Evolutionary conservation across 2,797 vertebrate genomes (phyloP).

Genomic region (Petrocephalus schoutedeni): DNA sequence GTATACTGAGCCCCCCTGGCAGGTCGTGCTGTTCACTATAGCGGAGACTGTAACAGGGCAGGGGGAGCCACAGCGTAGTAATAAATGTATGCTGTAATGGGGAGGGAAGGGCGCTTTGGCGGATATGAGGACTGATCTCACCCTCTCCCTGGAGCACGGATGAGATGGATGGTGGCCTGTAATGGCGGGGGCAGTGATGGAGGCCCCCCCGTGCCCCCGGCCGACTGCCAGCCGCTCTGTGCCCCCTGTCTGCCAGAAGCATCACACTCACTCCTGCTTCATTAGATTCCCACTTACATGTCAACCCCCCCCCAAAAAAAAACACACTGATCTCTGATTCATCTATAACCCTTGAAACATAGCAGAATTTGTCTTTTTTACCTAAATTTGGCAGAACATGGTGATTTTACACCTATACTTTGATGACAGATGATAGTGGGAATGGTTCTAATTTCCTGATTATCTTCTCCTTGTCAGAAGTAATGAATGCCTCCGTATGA

Average conservation of each 20-base stretch:
- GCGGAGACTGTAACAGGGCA: neutral
- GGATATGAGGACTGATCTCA: conserved; percentile 28
- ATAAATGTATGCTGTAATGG: conserved; percentile 32
- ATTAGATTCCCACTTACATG: neutral
- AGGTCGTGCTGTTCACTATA: neutral
- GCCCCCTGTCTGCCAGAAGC: neutral
- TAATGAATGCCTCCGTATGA: neutral
- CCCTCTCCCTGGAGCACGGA: conserved; percentile 13
- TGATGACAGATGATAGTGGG: neutral
- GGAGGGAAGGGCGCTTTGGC: conserved; percentile 13
- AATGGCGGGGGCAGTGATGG: conserved; percentile 32
- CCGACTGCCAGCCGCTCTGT: neutral
- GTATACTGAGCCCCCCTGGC: neutral
- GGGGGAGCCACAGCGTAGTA: neutral
- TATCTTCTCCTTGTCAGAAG: neutral
- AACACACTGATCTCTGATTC: neutral
- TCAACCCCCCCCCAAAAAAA: neutral
- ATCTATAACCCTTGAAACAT: neutral
- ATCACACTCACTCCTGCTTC: neutral
- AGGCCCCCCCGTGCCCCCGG: conserved; percentile 25
- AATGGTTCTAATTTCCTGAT: neutral
- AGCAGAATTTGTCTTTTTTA: neutral
- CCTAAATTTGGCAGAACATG: neutral
- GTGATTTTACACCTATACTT: neutral
- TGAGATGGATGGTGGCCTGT: conserved; percentile 34